Percentiles rank a stretch among this genome's conserved stretches.
Evolutionary conservation across 1,140 invertebrate species (phyloP).

Genomic region (Cecropterus lyciades): DNA sequence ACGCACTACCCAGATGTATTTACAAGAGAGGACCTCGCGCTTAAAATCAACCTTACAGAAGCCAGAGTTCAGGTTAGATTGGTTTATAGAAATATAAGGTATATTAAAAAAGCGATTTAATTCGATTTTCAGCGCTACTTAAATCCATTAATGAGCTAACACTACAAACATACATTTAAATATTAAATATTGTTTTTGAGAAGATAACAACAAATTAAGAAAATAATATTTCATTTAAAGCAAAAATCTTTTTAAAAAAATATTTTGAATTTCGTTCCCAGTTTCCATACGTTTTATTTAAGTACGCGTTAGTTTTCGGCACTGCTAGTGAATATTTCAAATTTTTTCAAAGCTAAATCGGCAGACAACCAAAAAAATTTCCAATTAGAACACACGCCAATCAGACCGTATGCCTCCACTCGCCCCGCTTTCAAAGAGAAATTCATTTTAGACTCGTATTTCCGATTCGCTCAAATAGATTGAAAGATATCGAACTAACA

Average conservation of each 20-base stretch:
- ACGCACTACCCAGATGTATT: constrained; percentile 99
- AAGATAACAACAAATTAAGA: no score
- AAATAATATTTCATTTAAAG: no score
- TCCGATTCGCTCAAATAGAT: constrained; percentile 41
- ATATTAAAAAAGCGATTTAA: no score
- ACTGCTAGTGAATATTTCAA: constrained; percentile 22
- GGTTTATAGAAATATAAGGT: not conserved
- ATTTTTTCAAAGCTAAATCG: constrained; percentile 18
- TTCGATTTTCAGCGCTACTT: no score
- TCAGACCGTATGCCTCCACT: constrained; percentile 29
- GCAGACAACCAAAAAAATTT: constrained; percentile 20
- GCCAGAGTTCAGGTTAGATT: constrained; percentile 96
- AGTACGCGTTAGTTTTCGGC: constrained; percentile 12
- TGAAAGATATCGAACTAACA: constrained; percentile 37
- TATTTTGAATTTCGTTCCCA: not conserved
- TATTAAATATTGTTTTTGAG: no score
- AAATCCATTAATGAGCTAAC: no score
- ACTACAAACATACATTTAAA: no score
- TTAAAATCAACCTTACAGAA: constrained; percentile 99
- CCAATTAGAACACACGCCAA: constrained; percentile 36
- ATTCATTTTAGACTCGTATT: constrained; percentile 47
- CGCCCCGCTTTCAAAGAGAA: constrained; percentile 38
- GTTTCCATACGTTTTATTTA: constrained; percentile 13
- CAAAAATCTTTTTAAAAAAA: not conserved
- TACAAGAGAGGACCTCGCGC: constrained; percentile 98